Evolutionary conservation across 2,888 invertebrate genomes (phyloP).

Genomic region (Epinotia nisella): DNA sequence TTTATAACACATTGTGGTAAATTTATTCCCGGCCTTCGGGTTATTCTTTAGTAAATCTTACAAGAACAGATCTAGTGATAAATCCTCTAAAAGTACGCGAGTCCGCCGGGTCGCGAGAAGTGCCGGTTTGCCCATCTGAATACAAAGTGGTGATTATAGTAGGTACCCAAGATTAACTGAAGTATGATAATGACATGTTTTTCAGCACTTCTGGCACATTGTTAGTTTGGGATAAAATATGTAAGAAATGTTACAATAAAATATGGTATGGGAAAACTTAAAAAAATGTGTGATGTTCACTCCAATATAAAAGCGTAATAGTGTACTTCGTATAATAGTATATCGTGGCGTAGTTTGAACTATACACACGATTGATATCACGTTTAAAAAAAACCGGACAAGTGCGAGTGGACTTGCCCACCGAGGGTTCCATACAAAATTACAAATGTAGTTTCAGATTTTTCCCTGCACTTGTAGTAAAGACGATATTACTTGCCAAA

Average conservation of each 20-base stretch:
- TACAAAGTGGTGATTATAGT: conserved; percentile 41
- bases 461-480: too few relatives aligned
- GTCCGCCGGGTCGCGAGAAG: conserved; percentile 12
- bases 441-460: too few relatives aligned
- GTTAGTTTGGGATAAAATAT: background rate
- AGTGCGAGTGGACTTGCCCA: too few relatives aligned
- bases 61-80: conserved; percentile 36
- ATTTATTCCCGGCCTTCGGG: conserved; percentile 30
- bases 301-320: too few relatives aligned
- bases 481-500: too few relatives aligned
- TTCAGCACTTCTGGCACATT: background rate
- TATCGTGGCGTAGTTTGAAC: too few relatives aligned
- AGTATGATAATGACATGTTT: conserved; percentile 30
- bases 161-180: conserved; percentile 32
- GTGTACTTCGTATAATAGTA: too few relatives aligned
- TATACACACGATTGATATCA: too few relatives aligned
- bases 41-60: conserved; percentile 33
- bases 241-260: background rate
- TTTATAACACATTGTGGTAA: conserved; percentile 29
- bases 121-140: conserved; percentile 32
- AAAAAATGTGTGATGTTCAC: background rate
- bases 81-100: conserved; percentile 32
- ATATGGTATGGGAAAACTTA: background rate
- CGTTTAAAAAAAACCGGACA: too few relatives aligned
- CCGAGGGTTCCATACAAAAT: too few relatives aligned